Evolutionary conservation across 2,888 invertebrate species (phyloP).

Genomic region (Volucella bombylans): DNA sequence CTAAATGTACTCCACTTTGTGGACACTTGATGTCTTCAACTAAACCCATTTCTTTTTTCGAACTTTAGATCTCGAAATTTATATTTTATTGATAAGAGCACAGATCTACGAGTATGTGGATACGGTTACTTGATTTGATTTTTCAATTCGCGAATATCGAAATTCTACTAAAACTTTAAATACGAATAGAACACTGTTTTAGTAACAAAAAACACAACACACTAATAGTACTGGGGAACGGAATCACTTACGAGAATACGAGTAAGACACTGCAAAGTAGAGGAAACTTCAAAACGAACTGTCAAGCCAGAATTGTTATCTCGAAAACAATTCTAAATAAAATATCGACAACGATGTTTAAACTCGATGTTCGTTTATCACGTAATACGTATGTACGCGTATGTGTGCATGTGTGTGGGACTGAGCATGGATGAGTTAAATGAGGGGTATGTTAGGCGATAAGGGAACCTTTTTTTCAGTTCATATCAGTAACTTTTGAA

Average conservation of each 20-base stretch:
- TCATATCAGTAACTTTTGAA: constrained; percentile 40
- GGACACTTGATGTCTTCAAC: constrained; percentile 52
- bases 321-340: constrained; percentile 44
- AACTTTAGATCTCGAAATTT: constrained; percentile 7
- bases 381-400: background rate
- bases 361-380: constrained; percentile 48
- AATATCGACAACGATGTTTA: constrained; percentile 68
- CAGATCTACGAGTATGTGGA: background rate
- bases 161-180: no score
- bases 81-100: background rate
- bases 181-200: background rate
- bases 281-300: constrained; percentile 44
- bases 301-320: constrained; percentile 66
- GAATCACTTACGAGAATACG: constrained; percentile 13
- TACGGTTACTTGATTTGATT: background rate
- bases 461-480: constrained; percentile 46
- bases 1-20: constrained; percentile 19
- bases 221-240: constrained; percentile 3
- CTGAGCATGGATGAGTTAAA: background rate
- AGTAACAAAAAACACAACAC: constrained; percentile 13
- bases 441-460: constrained; percentile 54
- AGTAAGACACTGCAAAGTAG: constrained; percentile 44
- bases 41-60: constrained; percentile 63
- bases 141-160: background rate
- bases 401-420: constrained; percentile 23